Conservation (phyloP, 2,888 invertebrate species). For the Oscheius sp. region DNA sequence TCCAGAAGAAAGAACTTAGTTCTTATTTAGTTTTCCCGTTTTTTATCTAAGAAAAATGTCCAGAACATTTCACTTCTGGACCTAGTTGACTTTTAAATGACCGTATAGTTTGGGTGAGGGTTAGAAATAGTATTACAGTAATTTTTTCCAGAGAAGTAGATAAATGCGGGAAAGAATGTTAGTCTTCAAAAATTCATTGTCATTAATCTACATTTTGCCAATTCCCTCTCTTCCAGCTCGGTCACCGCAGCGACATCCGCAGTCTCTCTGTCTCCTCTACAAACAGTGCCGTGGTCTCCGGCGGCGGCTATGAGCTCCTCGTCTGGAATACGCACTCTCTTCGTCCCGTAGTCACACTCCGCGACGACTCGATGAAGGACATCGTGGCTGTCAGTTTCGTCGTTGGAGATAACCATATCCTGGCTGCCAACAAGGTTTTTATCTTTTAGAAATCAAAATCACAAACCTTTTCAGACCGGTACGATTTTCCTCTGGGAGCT, state of each 20-base stretch:
- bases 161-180: too few species aligned
- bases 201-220: not conserved
- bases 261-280: conserved; percentile 90
- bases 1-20: too few species aligned
- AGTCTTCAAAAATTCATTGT: too few species aligned
- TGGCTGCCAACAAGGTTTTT: conserved; percentile 85
- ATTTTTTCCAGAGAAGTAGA: too few species aligned
- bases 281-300: conserved; percentile 78
- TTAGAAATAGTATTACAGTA: too few species aligned
- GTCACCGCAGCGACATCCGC: conserved; percentile 90
- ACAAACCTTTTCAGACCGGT: conserved; percentile 74
- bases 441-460: not conserved
- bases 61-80: too few species aligned
- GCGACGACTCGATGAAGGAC: conserved; percentile 78
- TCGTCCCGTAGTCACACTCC: conserved; percentile 82
- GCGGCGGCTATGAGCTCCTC: conserved; percentile 79
- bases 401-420: conserved; percentile 89
- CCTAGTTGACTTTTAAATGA: too few species aligned
- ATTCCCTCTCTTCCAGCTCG: conserved; percentile 75
- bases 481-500: conserved; percentile 80
- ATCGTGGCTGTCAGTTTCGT: conserved; percentile 84
- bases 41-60: too few species aligned
- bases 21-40: too few species aligned
- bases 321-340: conserved; percentile 84
- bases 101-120: too few species aligned